Base-by-base conservation (phyloP, 2,113 vertebrate species). In the Tyto alba region DNA sequence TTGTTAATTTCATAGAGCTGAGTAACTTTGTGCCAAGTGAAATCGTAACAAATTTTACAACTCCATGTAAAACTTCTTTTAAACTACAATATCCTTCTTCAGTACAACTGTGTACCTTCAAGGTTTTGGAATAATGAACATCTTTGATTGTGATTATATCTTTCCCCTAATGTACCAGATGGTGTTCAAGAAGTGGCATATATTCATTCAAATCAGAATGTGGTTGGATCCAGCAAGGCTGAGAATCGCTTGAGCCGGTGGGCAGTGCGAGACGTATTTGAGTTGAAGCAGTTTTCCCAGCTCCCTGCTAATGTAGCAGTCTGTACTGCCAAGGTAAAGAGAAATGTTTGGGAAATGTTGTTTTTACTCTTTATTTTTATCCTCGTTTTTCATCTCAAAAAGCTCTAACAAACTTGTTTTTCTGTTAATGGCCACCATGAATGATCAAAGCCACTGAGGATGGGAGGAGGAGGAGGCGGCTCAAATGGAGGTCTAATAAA, bases 221-320 rank as follows among this genome's bases (percentile, higher is more conserved):
- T 99, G 78, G 98, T 99, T 78, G 99, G 99, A 60, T 98, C 99
- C 25, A 99, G 99, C 98, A 99, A 98, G 98, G 99, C 99, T 26
- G 99, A 99, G 96, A 98, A 99, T 97, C 97, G 71, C 67, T 98
- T 99, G 98, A 99, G 99, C 85, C 97, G 97, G 32, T 99, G 99
- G 79, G 99, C 99, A 2, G 94, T 98, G 9, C 97, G 97, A 53
- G 99, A 99, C 1, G 99, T 99, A 11, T 99, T 99, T 98, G 98
- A 99, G 62, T 97, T 98, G 83, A 98, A 98, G 76, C 98, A 99
- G 92, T 98, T 99, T 98, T 99, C 99, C 22, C 99, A 99, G 97
- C 97, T 99, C 50, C 99, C 99, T 63, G 99, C 99, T 93, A 99
- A 99, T 95, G 55, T 98, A 67, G 91, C 99, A 13, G 84, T 98